Evolutionary conservation across 2,888 invertebrate genomes (phyloP).

Genomic region (Apodemia duryi): DNA sequence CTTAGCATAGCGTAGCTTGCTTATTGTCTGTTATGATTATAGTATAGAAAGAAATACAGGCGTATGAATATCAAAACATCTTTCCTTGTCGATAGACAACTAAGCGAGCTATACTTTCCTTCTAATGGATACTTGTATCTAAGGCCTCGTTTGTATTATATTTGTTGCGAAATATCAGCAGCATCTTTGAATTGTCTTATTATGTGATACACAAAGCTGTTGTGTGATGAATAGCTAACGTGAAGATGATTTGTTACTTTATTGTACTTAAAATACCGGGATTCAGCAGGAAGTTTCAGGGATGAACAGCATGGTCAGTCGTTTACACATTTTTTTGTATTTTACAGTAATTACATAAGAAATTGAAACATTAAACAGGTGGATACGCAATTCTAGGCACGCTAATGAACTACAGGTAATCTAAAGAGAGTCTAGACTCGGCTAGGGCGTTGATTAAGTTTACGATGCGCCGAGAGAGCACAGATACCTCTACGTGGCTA

Average conservation of each 20-base stretch:
- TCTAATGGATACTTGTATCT: neutral
- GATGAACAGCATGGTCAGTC: too few relatives aligned
- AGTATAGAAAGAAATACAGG: too few relatives aligned
- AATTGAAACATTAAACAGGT: neutral
- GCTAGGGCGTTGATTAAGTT: slow-evolving; percentile 11
- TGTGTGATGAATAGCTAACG: neutral
- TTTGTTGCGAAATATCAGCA: slow-evolving; percentile 8
- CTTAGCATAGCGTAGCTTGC: too few relatives aligned
- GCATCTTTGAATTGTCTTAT: neutral
- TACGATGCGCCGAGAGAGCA: neutral
- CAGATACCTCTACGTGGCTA: neutral
- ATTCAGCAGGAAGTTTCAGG: too few relatives aligned
- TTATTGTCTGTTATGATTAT: too few relatives aligned
- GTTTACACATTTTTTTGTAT: neutral
- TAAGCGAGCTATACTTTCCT: neutral
- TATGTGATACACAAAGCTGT: neutral
- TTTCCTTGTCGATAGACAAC: too few relatives aligned
- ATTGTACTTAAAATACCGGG: too few relatives aligned
- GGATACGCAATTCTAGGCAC: neutral
- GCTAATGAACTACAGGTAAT: slow-evolving; percentile 9
- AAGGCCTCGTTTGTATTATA: slow-evolving; percentile 17
- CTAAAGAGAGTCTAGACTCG: slow-evolving; percentile 9
- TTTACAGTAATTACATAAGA: neutral
- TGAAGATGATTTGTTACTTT: too few relatives aligned
- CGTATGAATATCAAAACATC: too few relatives aligned